Evolutionary conservation across 1,140 invertebrate species (phyloP).

Genomic region (Zophobas atratus): DNA sequence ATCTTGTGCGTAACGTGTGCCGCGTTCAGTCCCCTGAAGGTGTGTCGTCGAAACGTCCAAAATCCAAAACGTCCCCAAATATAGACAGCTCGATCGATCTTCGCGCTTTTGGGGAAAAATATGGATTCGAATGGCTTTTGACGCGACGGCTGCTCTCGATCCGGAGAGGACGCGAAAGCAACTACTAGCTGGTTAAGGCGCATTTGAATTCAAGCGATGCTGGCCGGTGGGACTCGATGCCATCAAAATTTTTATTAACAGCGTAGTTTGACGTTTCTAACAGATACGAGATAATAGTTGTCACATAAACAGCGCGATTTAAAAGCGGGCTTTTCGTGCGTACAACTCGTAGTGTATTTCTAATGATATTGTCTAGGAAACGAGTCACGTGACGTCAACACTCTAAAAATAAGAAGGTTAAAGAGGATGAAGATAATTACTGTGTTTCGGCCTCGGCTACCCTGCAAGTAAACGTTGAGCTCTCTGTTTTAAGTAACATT

Average conservation of each 20-base stretch:
- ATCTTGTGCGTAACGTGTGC: background rate
- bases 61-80: slow-evolving; percentile 3
- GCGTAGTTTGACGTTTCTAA: slow-evolving; percentile 6
- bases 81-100: slow-evolving; percentile 28
- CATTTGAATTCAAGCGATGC: slow-evolving; percentile 19
- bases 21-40: background rate
- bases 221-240: background rate
- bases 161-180: background rate
- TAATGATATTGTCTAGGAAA: slow-evolving; percentile 33
- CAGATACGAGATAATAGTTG: slow-evolving; percentile 18
- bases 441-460: slow-evolving; percentile 21
- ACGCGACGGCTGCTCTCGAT: background rate
- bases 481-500: background rate
- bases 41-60: background rate
- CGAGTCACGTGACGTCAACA: slow-evolving; percentile 33
- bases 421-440: slow-evolving; percentile 40
- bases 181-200: slow-evolving; percentile 3
- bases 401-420: slow-evolving; percentile 42
- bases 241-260: slow-evolving; percentile 23
- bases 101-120: slow-evolving; percentile 4
- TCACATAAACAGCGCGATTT: slow-evolving; percentile 18
- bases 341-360: too few relatives aligned
- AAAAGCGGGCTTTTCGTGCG: background rate
- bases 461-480: slow-evolving; percentile 23
- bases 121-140: background rate